A percentile compares a stretch with the other conserved stretches of the same genome.
Evolutionary conservation across 1,140 invertebrate genomes (phyloP).

Genomic region (Drosophila kanapiae): DNA sequence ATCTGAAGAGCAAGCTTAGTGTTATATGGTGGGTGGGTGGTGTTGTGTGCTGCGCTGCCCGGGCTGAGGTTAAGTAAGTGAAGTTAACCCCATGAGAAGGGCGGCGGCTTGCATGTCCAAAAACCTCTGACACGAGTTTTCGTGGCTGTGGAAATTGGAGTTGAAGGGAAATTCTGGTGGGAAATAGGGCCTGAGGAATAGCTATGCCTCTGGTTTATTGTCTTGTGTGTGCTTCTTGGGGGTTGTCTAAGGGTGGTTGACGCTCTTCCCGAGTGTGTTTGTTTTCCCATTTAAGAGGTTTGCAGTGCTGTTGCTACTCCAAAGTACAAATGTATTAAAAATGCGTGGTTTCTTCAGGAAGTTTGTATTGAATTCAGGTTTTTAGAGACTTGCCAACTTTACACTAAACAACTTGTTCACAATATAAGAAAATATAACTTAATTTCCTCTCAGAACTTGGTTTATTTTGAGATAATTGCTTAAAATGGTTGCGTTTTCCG

Average conservation of each 20-base stretch:
- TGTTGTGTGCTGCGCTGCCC: background rate
- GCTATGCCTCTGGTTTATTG: background rate
- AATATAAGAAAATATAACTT: background rate
- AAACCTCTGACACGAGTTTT: slow-evolving; percentile 6
- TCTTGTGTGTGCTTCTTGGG: background rate
- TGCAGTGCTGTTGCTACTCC: slow-evolving; percentile 5
- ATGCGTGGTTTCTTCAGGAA: background rate
- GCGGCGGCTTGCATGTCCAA: slow-evolving; percentile 7
- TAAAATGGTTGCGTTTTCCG: too few species aligned
- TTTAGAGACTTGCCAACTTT: too few species aligned
- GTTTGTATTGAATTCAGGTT: too few species aligned
- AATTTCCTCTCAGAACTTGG: too few species aligned
- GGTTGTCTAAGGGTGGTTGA: slow-evolving; percentile 1
- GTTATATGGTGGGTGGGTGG: background rate
- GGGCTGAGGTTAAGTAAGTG: slow-evolving; percentile 6
- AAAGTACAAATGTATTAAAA: background rate
- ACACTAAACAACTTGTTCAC: too few species aligned
- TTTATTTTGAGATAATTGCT: background rate
- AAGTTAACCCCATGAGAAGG: slow-evolving; percentile 7
- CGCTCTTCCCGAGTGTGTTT: background rate
- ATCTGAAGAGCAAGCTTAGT: background rate
- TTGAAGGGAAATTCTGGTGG: background rate
- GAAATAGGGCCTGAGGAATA: background rate
- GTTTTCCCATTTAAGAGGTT: slow-evolving; percentile 26
- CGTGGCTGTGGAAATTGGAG: slow-evolving; percentile 1